Evolutionary conservation across 2,888 invertebrate species (phyloP), one percentile per base, ranked within the genome.

Genomic region (Osedax frankpressi): DNA sequence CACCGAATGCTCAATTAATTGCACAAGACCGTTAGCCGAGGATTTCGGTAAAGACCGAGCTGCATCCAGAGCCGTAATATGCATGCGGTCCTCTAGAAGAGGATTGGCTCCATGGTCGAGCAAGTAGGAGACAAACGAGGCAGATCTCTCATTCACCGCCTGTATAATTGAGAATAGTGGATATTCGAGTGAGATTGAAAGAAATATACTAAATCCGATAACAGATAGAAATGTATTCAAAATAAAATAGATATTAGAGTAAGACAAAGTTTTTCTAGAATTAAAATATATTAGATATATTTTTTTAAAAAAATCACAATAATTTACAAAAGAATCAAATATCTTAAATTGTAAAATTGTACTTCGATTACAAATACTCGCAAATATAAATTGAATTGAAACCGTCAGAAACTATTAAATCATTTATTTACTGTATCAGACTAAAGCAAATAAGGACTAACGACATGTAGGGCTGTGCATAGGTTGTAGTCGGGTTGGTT

Each of bases 401-500:
- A 24, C 24, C 14, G 24, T 14, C 28, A n/a, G 3, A 28, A 3
- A 69, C n/a, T 69, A 69, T 28, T 2, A 14, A n/a, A 27, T 29
- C 25, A n/a, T 11, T 44, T 68, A 72, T 14, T 63, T 72, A 67
- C 19, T 70, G 70, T 27, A 26, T n/a, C 3, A 11, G 28, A n/a
- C 24, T n/a, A 25, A 25, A 30, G 19, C 19, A 68, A 67, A 11
- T 27, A 28, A 60, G 25, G 29, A 76, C 79, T 75, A 76, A 81
- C 81, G 68, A 81, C 76, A 77, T 82, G 82, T 27, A 82, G 77
- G 1, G 82, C 76, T 14, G 81, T 81, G 28, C 81, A 76, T 2
- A 77, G 75, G 74, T 81, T 80, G 72, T 81, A 81, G 75, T 82
- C 81, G 30, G 76, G 74, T 62, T 74, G 75, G 76, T 81, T 81